These are phyloP conservation scores for Hyposmocoma kahamanoa DNA, from an alignment of 1,140 invertebrate genomes.

Conservation along the genomic window DNA sequence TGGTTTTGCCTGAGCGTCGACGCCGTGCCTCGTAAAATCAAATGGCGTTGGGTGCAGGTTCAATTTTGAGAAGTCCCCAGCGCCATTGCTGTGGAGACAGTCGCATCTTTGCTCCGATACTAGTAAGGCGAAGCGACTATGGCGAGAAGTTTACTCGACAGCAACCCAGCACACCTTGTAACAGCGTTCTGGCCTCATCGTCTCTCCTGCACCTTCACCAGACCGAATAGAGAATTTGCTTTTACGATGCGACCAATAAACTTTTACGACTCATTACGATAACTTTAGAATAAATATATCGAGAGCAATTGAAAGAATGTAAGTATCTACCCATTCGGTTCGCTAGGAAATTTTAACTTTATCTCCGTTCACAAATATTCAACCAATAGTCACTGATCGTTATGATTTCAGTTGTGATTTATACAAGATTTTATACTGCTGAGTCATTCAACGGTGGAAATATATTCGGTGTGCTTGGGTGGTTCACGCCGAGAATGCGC, in stretches of 20 bases:
- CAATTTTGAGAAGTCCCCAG: not conserved
- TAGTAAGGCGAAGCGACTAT: too few relatives aligned
- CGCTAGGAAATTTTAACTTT: slow-evolving; percentile 5
- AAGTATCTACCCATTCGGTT: too few relatives aligned
- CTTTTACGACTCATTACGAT: slow-evolving; percentile 49
- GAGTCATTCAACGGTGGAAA: slow-evolving; percentile 28
- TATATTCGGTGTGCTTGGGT: slow-evolving; percentile 36
- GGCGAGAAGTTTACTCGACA: not conserved
- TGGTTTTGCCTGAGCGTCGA: not conserved
- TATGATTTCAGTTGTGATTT: slow-evolving; percentile 34
- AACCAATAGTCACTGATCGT: slow-evolving; percentile 18
- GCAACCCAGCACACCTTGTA: slow-evolving; percentile 11
- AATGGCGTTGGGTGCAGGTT: not conserved
- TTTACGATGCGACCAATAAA: slow-evolving; percentile 46
- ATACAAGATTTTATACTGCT: slow-evolving; percentile 20
- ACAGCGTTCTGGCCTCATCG: too few relatives aligned
- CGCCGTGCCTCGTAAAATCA: slow-evolving; percentile 3
- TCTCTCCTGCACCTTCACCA: slow-evolving; percentile 21
- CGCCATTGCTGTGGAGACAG: not conserved
- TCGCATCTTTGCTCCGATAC: too few relatives aligned
- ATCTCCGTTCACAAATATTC: slow-evolving; percentile 21
- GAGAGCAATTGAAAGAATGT: slow-evolving; percentile 40
- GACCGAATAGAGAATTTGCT: slow-evolving; percentile 30
- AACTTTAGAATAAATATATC: slow-evolving; percentile 42
- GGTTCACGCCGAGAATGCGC: slow-evolving; percentile 18